Conservation (phyloP, 2,888 invertebrate genomes). For the Agrilus mali region DNA sequence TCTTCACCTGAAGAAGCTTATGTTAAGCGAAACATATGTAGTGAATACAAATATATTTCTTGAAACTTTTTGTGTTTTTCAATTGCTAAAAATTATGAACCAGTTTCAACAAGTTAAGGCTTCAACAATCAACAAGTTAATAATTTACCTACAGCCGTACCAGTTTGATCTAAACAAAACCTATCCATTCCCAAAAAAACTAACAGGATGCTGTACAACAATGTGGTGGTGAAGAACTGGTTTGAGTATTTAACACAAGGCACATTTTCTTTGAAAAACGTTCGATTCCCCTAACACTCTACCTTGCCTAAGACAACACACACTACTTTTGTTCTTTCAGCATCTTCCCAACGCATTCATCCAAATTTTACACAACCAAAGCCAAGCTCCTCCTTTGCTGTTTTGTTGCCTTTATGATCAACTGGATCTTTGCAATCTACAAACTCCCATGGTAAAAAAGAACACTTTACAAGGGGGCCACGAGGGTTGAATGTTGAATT, state of each 20-base stretch:
- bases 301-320: conserved; percentile 78
- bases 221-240: conserved; percentile 92
- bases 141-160: conserved; percentile 94
- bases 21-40: too few relatives aligned
- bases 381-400: conserved; percentile 64
- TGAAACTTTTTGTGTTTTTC: too few relatives aligned
- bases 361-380: conserved; percentile 90
- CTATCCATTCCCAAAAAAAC: conserved; percentile 97
- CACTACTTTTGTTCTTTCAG: conserved; percentile 73
- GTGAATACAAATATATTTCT: too few relatives aligned
- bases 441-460: conserved; percentile 71
- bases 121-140: too few relatives aligned
- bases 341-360: conserved; percentile 80
- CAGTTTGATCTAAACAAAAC: conserved; percentile 95
- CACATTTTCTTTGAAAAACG: conserved; percentile 72
- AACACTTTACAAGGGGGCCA: conserved; percentile 60
- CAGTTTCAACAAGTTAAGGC: too few relatives aligned
- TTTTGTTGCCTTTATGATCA: conserved; percentile 84
- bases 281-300: conserved; percentile 76
- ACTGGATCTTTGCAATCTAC: conserved; percentile 79
- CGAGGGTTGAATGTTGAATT: conserved; percentile 41
- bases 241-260: conserved; percentile 90
- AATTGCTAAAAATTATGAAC: too few relatives aligned
- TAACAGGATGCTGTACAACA: conserved; percentile 89
- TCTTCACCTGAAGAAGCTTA: too few relatives aligned